Base-by-base conservation (phyloP, 2,888 invertebrate genomes). In the Pasiphila rectangulata region DNA sequence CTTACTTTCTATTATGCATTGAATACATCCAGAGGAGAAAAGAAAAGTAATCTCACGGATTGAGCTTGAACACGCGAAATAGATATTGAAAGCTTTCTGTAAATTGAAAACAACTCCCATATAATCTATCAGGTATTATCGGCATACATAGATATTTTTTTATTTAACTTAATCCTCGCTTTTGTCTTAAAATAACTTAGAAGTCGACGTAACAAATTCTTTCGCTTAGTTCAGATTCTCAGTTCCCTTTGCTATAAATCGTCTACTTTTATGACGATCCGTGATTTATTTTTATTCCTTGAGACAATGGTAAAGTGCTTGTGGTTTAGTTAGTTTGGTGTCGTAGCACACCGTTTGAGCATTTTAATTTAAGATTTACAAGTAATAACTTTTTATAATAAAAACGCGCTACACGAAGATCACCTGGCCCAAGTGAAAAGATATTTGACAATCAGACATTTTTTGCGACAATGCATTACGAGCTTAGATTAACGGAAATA, bases 11-110 rank as follows among this genome's bases (percentile, higher is more conserved):
- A 66, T 48, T 71, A 71, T 75, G 72, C 72, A 72, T 77, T 75
- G 69, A 73, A 72, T 72, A 75, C 65, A 67, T 69, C 67, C 57
- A 61, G 54, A 59, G 64, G 62, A 65, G 72, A 69, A 71, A 69
- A 69, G 67, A 69, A 75, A 79, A 69, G 76, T 75, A 76, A 81
- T 79, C 74, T 76, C 60, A 58, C 51, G 72, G 73, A 79, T 77
- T 75, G 75, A 64, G 67, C 58, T 66, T 62, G 68, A 75, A 77
- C 79, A 79, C 76, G 79, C 78, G 75, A 79, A 67, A 72, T 71
- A 75, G 69, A 78, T 77, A 80, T 80, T 77, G 77, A 68, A 71
- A 75, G 65, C 72, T 72, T 73, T 72, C 72, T 67, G 67, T 61
- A 61, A 70, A 74, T 72, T 73, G 72, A 64, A 65, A 72, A 72